phyloP scores from a whole-genome alignment of 2,888 invertebrate genomes.

The Macaria liturata region DNA sequence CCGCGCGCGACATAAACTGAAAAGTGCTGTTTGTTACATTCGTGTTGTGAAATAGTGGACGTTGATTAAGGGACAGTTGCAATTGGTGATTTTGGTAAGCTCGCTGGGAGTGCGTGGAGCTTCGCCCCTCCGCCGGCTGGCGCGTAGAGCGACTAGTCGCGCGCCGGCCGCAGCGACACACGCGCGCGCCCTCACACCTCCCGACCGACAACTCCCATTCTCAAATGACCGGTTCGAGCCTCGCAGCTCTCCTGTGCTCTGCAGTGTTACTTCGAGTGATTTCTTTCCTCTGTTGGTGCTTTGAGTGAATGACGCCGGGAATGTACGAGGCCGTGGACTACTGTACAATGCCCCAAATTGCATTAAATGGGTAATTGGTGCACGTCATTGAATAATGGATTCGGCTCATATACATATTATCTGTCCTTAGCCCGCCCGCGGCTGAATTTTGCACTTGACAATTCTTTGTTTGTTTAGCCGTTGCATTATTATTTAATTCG shows the following conservation, averaged over 20 bases:
- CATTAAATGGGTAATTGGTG: conserved; percentile 82
- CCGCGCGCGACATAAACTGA: conserved; percentile 3
- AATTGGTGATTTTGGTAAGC: conserved; percentile 79
- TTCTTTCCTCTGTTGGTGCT: conserved; percentile 68
- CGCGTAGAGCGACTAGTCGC: conserved; percentile 77
- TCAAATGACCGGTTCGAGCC: conserved; percentile 70
- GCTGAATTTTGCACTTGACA: conserved; percentile 75
- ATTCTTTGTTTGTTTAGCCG: conserved; percentile 67
- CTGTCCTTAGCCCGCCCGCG: conserved; percentile 61
- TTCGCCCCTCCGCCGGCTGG: conserved; percentile 78
- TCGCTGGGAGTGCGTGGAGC: conserved; percentile 74
- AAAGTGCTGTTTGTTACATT: not conserved
- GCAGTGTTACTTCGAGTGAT: conserved; percentile 71
- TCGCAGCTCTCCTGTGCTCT: conserved; percentile 53
- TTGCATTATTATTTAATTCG: conserved; percentile 67
- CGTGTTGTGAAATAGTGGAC: conserved; percentile 42
- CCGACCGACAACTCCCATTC: conserved; percentile 55
- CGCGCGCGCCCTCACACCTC: conserved; percentile 74
- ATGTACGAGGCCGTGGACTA: conserved; percentile 71
- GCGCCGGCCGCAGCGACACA: conserved; percentile 76
- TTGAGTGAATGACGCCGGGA: conserved; percentile 77
- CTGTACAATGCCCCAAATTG: conserved; percentile 79
- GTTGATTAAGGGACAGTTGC: conserved; percentile 68
- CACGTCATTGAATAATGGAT: conserved; percentile 82
- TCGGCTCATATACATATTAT: conserved; percentile 72